Evolutionary conservation across 2,797 vertebrate species (phyloP).

Genomic region (Ptychadena robeensis): DNA sequence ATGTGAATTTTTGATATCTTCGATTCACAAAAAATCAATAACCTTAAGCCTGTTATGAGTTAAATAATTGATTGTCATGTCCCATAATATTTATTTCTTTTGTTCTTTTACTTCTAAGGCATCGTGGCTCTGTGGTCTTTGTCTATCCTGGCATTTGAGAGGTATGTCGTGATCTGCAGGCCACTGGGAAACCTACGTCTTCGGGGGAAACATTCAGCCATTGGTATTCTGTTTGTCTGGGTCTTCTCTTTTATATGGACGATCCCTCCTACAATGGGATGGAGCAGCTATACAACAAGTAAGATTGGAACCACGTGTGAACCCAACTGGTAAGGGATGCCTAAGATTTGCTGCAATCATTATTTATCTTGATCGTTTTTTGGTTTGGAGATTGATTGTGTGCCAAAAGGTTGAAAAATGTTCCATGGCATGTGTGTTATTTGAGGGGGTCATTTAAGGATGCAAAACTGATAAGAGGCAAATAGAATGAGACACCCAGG

Average conservation of each 20-base stretch:
- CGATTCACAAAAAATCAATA: neutral
- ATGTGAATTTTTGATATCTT: neutral
- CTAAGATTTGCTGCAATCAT: too few species aligned
- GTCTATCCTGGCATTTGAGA: conserved; percentile 86
- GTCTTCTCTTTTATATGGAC: conserved; percentile 90
- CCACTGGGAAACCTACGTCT: conserved; percentile 79
- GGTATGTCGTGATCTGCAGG: conserved; percentile 85
- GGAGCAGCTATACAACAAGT: conserved; percentile 91
- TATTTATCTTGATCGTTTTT: neutral
- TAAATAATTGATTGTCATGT: neutral
- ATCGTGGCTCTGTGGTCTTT: conserved; percentile 92
- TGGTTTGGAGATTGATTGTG: neutral
- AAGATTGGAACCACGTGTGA: conserved; percentile 94
- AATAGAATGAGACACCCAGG: neutral
- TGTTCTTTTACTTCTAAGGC: conserved; percentile 70
- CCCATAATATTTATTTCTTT: neutral
- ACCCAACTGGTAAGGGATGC: conserved; percentile 86
- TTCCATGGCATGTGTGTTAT: neutral
- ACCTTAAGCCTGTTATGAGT: neutral
- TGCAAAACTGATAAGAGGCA: neutral
- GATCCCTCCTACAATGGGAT: conserved; percentile 85
- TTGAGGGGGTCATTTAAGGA: neutral
- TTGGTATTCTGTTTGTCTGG: conserved; percentile 88
- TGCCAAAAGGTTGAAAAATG: neutral
- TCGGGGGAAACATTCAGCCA: conserved; percentile 77